Base-by-base conservation (phyloP, 1,140 invertebrate species). In the Anastatus disparis region DNA sequence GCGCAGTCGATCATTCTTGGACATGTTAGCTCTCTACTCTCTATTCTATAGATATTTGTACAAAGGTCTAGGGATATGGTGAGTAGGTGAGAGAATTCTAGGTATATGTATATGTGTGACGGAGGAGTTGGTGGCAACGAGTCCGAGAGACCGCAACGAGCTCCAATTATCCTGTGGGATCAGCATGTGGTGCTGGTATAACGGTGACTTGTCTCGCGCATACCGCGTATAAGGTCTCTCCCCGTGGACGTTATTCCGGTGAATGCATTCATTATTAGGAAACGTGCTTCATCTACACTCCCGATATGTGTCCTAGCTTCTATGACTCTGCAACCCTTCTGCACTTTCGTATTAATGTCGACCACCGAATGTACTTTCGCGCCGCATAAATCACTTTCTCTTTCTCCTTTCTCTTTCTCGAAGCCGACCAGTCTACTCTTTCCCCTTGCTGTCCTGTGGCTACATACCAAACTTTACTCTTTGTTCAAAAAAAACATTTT, bases 111-210 rank as follows among this genome's bases (percentile, higher is more conserved):
- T n/a, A n/a, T n/a, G n/a, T n/a, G n/a, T n/a, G n/a, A n/a, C n/a
- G n/a, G n/a, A n/a, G n/a, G n/a, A n/a, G n/a, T n/a, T n/a, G n/a
- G n/a, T n/a, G 20, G 20, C 17, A 22, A 52, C 6, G 17, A 6
- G 40, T 22, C n/a, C 40, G 71, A 6, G 35, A 77, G 78, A 81
- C 76, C 77, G 62, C 79, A 80, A 59, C 75, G 74, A 78, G 73
- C 76, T 78, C 76, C 77, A 78, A 80, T 78, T 81, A 79, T 78
- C 77, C 74, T 78, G 73, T 31, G 79, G 78, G 63, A 61, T 15
- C 78, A 74, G 75, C 78, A 75, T 77, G 76, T 78, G 74, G 76
- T 67, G n/a, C 29, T 40, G 70, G 65, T 53, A n/a, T n/a, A n/a
- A n/a, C n/a, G n/a, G n/a, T n/a, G n/a, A n/a, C 70, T 72, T 71